These are phyloP conservation scores for Schlechtendalia chinensis DNA, from an alignment of 1,140 invertebrate species.

Conservation along the genomic window DNA sequence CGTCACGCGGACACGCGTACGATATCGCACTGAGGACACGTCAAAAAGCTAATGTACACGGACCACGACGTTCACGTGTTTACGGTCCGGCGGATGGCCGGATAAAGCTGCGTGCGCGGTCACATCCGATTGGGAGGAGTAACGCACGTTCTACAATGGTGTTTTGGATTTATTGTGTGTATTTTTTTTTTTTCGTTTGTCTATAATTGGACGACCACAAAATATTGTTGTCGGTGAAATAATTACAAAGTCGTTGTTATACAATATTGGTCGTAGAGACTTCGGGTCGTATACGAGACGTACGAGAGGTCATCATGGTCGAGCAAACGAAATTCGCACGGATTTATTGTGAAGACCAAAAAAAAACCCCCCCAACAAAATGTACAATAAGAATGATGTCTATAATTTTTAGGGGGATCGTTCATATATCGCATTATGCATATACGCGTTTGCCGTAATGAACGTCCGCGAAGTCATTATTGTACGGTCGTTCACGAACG, in stretches of 20 bases:
- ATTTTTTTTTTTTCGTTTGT: not conserved
- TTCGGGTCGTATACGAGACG: not conserved
- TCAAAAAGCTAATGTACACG: not conserved
- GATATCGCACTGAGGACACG: not conserved
- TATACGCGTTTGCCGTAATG: not conserved
- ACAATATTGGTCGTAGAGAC: not conserved
- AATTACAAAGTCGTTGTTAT: not conserved
- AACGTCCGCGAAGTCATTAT: too few relatives aligned
- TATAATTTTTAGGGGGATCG: not conserved
- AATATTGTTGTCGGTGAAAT: not conserved
- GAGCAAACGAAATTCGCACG: conserved; percentile 10
- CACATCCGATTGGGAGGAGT: conserved; percentile 47
- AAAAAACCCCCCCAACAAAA: not conserved
- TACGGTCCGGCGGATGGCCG: conserved; percentile 20
- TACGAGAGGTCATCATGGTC: not conserved
- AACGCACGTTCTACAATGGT: not conserved
- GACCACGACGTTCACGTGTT: not conserved
- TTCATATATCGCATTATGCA: not conserved
- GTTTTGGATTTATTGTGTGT: not conserved
- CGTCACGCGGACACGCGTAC: conserved; percentile 5
- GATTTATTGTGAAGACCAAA: not conserved
- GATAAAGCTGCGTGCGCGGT: conserved; percentile 23
- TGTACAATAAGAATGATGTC: not conserved
- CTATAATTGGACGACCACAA: conserved; percentile 15
- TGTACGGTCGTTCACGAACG: too few relatives aligned